phyloP scores from a whole-genome alignment of 2,797 vertebrate species.

The Falco columbarius region DNA sequence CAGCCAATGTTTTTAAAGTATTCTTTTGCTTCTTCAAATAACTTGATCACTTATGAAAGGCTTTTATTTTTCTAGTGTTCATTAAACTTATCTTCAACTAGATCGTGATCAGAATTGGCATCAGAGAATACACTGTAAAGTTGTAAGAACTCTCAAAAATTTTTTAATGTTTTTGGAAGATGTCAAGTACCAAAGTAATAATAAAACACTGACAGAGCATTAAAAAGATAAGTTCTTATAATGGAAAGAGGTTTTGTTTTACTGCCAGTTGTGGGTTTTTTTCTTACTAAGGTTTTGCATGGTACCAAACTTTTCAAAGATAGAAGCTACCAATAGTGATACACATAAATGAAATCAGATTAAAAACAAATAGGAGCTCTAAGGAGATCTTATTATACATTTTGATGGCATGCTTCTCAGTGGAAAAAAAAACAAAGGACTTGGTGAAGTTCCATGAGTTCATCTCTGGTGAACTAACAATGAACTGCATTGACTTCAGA shows the following conservation, averaged over 20 bases:
- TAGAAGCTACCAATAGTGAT: not conserved
- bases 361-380: slow-evolving; percentile 1
- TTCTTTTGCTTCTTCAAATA: not conserved
- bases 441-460: slow-evolving; percentile 3
- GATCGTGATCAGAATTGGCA: slow-evolving; percentile 10
- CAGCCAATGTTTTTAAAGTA: not conserved
- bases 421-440: slow-evolving; percentile 12
- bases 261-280: not conserved
- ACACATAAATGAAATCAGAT: not conserved
- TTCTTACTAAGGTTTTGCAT: not conserved
- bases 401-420: not conserved
- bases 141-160: slow-evolving; percentile 28
- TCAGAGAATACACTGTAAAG: not conserved
- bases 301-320: not conserved
- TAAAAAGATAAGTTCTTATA: slow-evolving; percentile 28
- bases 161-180: slow-evolving; percentile 30
- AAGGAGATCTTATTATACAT: not conserved
- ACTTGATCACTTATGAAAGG: not conserved
- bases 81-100: slow-evolving; percentile 30
- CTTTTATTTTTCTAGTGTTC: slow-evolving; percentile 35
- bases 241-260: slow-evolving; percentile 19
- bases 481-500: not conserved
- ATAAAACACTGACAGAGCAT: not conserved
- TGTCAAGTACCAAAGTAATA: not conserved
- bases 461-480: slow-evolving; percentile 4